Evolutionary conservation across 2,113 vertebrate genomes (phyloP).

Genomic region (Hemibagrus wyckioides): DNA sequence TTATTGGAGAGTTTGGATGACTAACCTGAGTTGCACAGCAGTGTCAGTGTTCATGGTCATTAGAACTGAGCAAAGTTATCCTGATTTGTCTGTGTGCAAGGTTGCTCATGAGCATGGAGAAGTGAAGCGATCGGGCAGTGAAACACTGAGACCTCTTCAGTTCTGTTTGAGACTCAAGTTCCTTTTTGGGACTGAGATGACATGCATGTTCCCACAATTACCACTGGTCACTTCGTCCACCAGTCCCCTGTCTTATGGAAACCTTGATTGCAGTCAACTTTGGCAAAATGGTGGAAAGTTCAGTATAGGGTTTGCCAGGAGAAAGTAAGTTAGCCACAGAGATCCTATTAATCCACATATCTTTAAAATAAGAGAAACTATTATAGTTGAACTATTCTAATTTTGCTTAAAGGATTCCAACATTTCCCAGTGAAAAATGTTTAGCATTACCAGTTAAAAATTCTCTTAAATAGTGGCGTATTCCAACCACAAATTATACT

Average conservation of each 20-base stretch:
- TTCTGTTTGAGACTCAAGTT: not conserved
- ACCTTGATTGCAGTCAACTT: not conserved
- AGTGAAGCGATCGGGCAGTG: not conserved
- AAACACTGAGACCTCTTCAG: not conserved
- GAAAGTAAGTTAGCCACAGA: not conserved
- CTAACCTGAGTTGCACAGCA: not conserved
- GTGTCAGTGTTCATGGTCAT: not conserved
- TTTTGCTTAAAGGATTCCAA: no score
- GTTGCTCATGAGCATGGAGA: not conserved
- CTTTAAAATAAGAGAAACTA: no score
- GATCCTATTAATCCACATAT: no score
- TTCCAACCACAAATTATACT: no score
- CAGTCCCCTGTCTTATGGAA: not conserved
- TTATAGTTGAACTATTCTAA: no score
- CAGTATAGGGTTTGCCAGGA: not conserved
- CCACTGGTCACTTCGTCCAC: not conserved
- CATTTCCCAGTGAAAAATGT: no score
- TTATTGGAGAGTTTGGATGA: not conserved
- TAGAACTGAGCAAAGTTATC: not conserved
- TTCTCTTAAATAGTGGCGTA: no score
- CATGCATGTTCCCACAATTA: not conserved
- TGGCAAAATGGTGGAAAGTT: not conserved
- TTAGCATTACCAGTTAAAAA: no score
- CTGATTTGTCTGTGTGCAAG: not conserved
- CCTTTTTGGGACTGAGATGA: no score